Conservation (phyloP, 2,113 vertebrate species). For the Ptyas mucosa region DNA sequence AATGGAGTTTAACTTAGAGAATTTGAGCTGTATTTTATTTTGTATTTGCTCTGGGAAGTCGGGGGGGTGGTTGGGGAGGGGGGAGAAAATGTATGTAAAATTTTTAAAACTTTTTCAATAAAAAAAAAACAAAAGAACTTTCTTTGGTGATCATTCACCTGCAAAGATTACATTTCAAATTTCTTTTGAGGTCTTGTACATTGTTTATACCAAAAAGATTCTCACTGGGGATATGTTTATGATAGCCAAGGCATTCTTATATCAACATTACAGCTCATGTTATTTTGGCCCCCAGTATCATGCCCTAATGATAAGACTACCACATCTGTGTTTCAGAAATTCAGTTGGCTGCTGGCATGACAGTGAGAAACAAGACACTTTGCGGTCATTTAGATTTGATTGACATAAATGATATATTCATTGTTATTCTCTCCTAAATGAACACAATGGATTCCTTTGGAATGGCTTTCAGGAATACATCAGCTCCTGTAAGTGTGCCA, state of each 20-base stretch:
- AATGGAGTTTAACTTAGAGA: too few relatives aligned
- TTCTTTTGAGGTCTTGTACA: background rate
- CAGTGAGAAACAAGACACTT: too few relatives aligned
- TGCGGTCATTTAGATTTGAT: too few relatives aligned
- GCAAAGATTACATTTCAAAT: background rate
- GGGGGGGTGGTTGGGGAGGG: too few relatives aligned
- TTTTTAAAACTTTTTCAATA: too few relatives aligned
- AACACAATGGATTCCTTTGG: background rate
- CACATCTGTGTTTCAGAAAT: background rate
- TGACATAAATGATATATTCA: too few relatives aligned
- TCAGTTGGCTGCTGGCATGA: too few relatives aligned
- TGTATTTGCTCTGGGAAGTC: too few relatives aligned
- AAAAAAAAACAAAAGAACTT: too few relatives aligned
- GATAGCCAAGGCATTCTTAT: background rate
- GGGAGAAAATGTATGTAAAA: too few relatives aligned
- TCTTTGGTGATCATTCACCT: background rate
- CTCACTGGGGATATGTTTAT: background rate
- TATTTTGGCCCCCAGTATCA: background rate
- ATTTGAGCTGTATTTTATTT: too few relatives aligned
- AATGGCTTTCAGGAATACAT: background rate
- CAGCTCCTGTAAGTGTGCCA: background rate
- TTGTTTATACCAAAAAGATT: background rate
- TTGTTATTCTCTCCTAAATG: too few relatives aligned
- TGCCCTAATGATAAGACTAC: background rate
- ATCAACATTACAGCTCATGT: background rate